These are phyloP conservation scores for Odocoileus hemionus DNA, from an alignment of 2,113 vertebrate species.

Conservation along the genomic window DNA sequence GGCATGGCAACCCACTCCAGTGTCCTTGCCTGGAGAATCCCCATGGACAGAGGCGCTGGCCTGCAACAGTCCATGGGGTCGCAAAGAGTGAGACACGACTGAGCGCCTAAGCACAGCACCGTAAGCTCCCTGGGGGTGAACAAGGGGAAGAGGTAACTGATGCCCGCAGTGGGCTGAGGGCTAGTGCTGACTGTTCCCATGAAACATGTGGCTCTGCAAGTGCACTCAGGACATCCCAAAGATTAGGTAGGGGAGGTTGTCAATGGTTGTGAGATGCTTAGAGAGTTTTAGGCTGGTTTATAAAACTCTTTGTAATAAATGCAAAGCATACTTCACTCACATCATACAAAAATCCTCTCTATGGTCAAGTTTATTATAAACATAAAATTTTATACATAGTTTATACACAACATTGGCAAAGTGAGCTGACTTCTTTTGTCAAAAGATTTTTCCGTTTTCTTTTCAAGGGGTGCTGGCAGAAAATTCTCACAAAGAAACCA, in stretches of 20 bases:
- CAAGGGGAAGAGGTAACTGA: too few species aligned
- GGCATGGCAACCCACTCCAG: not conserved
- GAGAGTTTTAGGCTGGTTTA: not conserved
- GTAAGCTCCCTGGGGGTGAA: not conserved
- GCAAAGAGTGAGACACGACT: not conserved
- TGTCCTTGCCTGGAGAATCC: not conserved
- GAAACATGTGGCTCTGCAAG: not conserved
- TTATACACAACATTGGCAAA: not conserved
- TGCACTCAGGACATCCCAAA: not conserved
- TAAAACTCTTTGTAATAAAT: not conserved
- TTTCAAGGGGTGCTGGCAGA: not conserved
- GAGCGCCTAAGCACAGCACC: accelerated
- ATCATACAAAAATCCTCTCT: not conserved
- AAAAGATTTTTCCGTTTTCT: not conserved
- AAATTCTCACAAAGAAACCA: not conserved
- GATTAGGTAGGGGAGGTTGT: not conserved
- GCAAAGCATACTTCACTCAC: not conserved
- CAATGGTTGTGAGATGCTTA: not conserved
- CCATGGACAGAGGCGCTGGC: not conserved
- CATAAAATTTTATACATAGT: not conserved
- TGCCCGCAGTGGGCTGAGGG: accelerated
- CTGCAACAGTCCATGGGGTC: not conserved
- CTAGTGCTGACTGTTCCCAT: not conserved
- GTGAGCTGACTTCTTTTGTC: not conserved
- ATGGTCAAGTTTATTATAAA: not conserved